Evolutionary conservation across 2,113 vertebrate species (phyloP), one percentile per base, ranked within the genome.

Genomic region (Ancistrus triradiatus): DNA sequence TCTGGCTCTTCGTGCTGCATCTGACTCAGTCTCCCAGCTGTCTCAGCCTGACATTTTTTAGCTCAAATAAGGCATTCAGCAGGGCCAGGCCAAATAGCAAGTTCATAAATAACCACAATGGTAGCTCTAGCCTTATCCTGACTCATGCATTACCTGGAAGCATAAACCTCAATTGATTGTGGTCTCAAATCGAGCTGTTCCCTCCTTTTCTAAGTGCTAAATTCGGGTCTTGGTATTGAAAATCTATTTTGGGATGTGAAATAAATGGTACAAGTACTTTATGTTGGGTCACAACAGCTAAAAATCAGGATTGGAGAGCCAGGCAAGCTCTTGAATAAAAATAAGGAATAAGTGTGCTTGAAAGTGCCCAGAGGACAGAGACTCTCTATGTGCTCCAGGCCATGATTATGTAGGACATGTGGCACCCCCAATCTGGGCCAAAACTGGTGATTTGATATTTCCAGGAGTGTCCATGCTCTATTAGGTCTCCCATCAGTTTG

Each of bases 11-110:
- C n/a, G 14, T n/a, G 14, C 38, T 42, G 13, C 6, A 11, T 42
- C 38, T n/a, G n/a, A 42, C 21, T 15, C 31, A 6, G 2, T 42
- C 53, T 28, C 17, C 22, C 13, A n/a, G 33, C 24, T 10, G 24
- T 38, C 43, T 48, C 11, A 19, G n/a, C 46, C 37, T 58, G 44
- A 58, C 53, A 47, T 42, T n/a, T 43, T 38, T 58, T 24, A 27
- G 35, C 37, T 17, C 22, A 43, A 58, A 58, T 43, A 25, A 58
- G 24, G 21, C 15, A 40, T 33, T 40, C 11, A 42, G 40, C 35
- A 57, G 37, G 22, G 13, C 11, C 35, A 42, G 53, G 6, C 22
- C 15, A 15, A 24, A 21, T 15, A 43, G 37, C 37, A 22, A 25
- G 37, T 58, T 58, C 55, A 58, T 58, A 42, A n/a, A 25, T 58